Evolutionary conservation across 2,797 vertebrate genomes (phyloP).

Genomic region (Buphagus erythrorhynchus): DNA sequence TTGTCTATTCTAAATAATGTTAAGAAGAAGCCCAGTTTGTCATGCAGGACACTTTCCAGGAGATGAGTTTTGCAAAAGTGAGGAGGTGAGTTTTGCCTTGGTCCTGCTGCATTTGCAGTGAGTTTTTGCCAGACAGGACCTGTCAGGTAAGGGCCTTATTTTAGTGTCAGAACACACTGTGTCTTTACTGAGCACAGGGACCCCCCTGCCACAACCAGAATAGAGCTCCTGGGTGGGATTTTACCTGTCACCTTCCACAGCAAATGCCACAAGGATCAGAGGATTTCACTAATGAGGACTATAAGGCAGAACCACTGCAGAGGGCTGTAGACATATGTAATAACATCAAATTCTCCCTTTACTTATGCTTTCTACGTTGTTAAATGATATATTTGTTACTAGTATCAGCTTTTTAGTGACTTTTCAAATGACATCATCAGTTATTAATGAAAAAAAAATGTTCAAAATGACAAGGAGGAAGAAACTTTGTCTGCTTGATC

Average conservation of each 20-base stretch:
- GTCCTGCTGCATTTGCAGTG: not conserved
- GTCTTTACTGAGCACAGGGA: not conserved
- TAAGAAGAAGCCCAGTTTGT: not conserved
- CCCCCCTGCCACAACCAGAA: not conserved
- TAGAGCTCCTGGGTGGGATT: not conserved
- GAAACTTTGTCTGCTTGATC: not conserved
- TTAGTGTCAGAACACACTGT: not conserved
- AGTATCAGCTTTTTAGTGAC: not conserved
- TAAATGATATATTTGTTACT: not conserved
- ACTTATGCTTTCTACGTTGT: not conserved
- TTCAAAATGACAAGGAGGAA: not conserved
- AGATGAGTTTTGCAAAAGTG: not conserved
- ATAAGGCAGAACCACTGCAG: not conserved
- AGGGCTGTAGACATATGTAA: not conserved
- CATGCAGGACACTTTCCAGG: not conserved
- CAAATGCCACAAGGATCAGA: not conserved
- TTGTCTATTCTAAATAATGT: not conserved
- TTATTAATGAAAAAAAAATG: not conserved
- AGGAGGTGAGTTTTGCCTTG: not conserved
- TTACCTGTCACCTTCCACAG: not conserved
- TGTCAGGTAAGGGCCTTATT: not conserved
- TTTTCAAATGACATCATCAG: not conserved
- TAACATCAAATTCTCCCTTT: not conserved
- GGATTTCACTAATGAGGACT: not conserved
- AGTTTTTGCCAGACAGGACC: not conserved